Conservation (phyloP, 1,140 invertebrate genomes). For the Hylyphantes graminicola region DNA sequence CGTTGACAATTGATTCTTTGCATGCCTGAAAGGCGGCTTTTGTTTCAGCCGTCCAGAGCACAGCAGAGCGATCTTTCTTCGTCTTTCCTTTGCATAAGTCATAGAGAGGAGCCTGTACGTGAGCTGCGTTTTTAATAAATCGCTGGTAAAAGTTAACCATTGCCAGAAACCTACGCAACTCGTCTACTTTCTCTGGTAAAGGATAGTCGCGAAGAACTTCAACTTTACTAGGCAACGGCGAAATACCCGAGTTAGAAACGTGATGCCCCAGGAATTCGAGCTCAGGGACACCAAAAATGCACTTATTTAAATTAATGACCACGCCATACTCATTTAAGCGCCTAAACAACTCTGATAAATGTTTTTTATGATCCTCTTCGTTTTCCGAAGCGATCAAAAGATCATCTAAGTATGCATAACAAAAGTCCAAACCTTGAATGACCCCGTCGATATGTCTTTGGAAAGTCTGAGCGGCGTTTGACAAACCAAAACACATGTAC, state of each 20-base stretch:
- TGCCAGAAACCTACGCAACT: conserved; percentile 66
- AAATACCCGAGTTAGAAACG: neutral
- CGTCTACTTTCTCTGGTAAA: conserved; percentile 64
- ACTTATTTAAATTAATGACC: neutral
- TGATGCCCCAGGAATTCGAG: conserved; percentile 1
- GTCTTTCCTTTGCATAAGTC: neutral
- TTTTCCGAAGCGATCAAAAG: too few species aligned
- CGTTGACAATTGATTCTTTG: neutral
- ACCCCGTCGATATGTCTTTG: too few species aligned
- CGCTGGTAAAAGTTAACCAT: conserved; percentile 67
- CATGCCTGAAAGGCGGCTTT: neutral
- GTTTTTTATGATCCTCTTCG: too few species aligned
- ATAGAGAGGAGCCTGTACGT: neutral
- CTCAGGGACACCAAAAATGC: neutral
- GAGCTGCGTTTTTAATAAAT: conserved; percentile 63
- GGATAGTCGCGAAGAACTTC: conserved; percentile 65
- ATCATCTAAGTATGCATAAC: too few species aligned
- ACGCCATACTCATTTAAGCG: neutral
- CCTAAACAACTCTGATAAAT: too few species aligned
- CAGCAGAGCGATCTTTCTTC: neutral
- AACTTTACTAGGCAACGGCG: conserved; percentile 64
- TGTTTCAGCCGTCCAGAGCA: neutral
- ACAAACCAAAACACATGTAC: too few species aligned
- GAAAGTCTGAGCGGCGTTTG: too few species aligned
- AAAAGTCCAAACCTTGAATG: too few species aligned